A percentile compares a stretch with the other conserved stretches of the same genome.
phyloP scores from a whole-genome alignment of 1,140 invertebrate genomes.

The Platyura marginata region DNA sequence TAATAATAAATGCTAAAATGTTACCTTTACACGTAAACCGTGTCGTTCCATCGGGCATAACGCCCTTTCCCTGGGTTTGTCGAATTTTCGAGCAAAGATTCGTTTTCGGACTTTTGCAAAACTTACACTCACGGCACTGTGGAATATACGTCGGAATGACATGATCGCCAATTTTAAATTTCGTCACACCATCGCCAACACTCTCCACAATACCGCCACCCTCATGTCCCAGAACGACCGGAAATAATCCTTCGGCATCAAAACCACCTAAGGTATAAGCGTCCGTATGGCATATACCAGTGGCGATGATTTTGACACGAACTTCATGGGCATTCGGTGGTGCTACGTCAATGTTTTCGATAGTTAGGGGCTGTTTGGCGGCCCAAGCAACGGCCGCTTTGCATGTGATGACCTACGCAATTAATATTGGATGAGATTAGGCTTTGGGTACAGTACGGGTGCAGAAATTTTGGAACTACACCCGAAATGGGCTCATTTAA shows the following conservation, averaged over 20 bases:
- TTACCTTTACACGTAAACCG: constrained; percentile 89
- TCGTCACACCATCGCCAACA: constrained; percentile 81
- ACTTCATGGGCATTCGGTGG: constrained; percentile 80
- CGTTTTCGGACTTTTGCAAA: constrained; percentile 87
- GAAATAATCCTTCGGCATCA: constrained; percentile 90
- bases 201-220: constrained; percentile 92
- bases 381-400: constrained; percentile 85
- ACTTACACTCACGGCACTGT: constrained; percentile 92
- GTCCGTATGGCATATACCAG: constrained; percentile 95
- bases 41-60: constrained; percentile 93
- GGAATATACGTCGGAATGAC: constrained; percentile 93
- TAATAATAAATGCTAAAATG: too few species aligned
- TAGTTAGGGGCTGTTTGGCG: constrained; percentile 61
- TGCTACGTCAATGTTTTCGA: constrained; percentile 89
- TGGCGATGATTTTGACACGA: constrained; percentile 60
- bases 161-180: constrained; percentile 79
- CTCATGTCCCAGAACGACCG: constrained; percentile 84
- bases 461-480: too few species aligned
- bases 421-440: too few species aligned
- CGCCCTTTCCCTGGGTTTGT: constrained; percentile 65
- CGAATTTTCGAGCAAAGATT: constrained; percentile 93
- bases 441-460: too few species aligned
- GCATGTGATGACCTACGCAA: constrained; percentile 63
- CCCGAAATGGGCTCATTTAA: too few species aligned
- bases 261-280: constrained; percentile 80